Evolutionary conservation across 2,888 invertebrate species (phyloP), one percentile per base, ranked within the genome.

Genomic region (Serrognathus titanus): DNA sequence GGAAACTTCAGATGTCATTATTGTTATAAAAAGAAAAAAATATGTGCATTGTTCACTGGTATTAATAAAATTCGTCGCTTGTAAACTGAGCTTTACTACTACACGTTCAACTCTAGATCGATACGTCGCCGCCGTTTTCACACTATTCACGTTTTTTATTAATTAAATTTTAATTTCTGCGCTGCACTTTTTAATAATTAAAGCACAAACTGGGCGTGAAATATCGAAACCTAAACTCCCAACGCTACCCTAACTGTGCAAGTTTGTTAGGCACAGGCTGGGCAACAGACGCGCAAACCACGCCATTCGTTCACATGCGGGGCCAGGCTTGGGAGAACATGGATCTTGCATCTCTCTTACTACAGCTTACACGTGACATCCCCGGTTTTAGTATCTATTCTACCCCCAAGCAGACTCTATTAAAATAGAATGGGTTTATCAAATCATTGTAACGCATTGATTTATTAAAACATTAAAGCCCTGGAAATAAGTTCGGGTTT

Each of bases 261-360:
- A 69, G 69, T 65, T 67, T 66, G 68, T 66, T 61, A 67, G 63
- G 68, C 71, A 72, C 77, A 74, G 76, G 75, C 76, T 69, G 78
- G 75, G 75, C 78, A 73, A 76, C 71, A 70, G 70, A 71, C 71
- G 72, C 73, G 63, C 69, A 76, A 70, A 76, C 78, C 75, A 76
- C 76, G 77, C 77, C 76, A 76, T 74, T 75, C 73, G 60, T 52
- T 56, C 59, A 53, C 57, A 57, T 61, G 61, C 61, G 63, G 62
- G 62, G 64, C 62, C 60, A 60, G 64, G 50, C 58, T 57, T 48
- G 59, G 50, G 37, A 51, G 46, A 54, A 54, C 47, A 51, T 50
- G 58, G 50, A 54, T 58, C 38, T 20, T 16, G 49, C 43, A 36
- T 43, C 45, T 35, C 55, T 36, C 50, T 41, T 50, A 55, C 43